Evolutionary conservation across 2,113 vertebrate genomes (phyloP).

Genomic region (Spheniscus mendiculus): DNA sequence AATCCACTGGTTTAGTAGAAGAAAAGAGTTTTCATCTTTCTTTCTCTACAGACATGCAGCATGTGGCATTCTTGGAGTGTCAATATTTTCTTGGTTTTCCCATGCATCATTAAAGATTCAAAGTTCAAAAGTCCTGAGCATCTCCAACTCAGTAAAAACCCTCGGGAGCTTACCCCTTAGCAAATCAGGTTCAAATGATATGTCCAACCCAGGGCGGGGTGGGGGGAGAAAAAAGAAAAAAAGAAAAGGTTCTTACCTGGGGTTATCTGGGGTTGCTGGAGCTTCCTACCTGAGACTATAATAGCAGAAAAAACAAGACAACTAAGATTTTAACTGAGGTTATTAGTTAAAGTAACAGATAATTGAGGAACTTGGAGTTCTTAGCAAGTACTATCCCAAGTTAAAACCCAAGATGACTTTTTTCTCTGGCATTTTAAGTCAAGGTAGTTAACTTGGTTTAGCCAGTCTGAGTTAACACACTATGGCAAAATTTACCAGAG

Average conservation of each 20-base stretch:
- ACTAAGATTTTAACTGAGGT: not conserved
- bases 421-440: not conserved
- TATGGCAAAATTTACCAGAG: not conserved
- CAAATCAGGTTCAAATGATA: not conserved
- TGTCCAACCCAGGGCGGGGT: not conserved
- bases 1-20: slow-evolving; percentile 41
- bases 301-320: not conserved
- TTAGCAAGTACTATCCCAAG: not conserved
- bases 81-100: not conserved
- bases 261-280: not conserved
- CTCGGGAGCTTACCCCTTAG: not conserved
- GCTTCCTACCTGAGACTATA: not conserved
- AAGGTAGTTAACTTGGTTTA: not conserved
- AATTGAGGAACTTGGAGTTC: not conserved
- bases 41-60: not conserved
- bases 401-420: not conserved
- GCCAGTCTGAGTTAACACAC: not conserved
- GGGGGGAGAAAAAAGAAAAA: not conserved
- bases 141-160: not conserved
- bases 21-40: slow-evolving; percentile 19
- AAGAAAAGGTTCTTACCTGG: not conserved
- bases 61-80: not conserved
- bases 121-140: not conserved
- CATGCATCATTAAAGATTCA: not conserved
- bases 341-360: not conserved